Evolutionary conservation across 2,888 invertebrate genomes (phyloP), one percentile per base, ranked within the genome.

Genomic region (Zygogramma bicolorata): DNA sequence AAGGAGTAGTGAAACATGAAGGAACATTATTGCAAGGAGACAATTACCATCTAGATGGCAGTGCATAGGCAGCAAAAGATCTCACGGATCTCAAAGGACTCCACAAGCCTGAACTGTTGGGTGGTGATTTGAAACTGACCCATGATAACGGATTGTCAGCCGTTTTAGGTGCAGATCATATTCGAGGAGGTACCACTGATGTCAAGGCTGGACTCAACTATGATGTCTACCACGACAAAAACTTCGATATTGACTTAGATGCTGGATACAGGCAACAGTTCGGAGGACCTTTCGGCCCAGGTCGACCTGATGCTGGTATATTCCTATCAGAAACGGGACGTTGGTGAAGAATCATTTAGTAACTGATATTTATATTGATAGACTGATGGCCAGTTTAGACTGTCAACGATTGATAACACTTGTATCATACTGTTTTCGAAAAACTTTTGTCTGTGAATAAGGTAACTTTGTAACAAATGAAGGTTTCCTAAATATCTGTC

Each of bases 11-110:
- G 4, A 70, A 74, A 31, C 81, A 81, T 46, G 57, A 73, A 60
- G 80, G 81, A 18, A 80, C 76, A 13, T 70, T 82, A 57, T 75
- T 77, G 3, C 20, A 79, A 34, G 79, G 77, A 57, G 70, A 73
- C 34, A 73, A 72, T 22, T 78, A 81, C 60, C 57, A 65, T 6
- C 58, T 82, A 7, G 77, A 73, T 60, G 82, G 80, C 20, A 74
- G 75, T n/a, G 79, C 74, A 22, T 79, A 75, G 49, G 78, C 71
- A 10, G 73, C 79, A 1, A 81, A 81, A 66, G 75, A 78, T 68
- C 80, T 80, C 42, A 29, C 31, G 8, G 25, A 59, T 6, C 68
- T 53, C 10, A 76, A 77, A 18, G 53, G 53, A 1, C 53, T 53
- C 8, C 62, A 66, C 25, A 74, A 75, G 20, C 80, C 80, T 4